These are phyloP conservation scores for Notarius quadriscutis DNA, from an alignment of 2,113 vertebrate species.

Conservation along the genomic window DNA sequence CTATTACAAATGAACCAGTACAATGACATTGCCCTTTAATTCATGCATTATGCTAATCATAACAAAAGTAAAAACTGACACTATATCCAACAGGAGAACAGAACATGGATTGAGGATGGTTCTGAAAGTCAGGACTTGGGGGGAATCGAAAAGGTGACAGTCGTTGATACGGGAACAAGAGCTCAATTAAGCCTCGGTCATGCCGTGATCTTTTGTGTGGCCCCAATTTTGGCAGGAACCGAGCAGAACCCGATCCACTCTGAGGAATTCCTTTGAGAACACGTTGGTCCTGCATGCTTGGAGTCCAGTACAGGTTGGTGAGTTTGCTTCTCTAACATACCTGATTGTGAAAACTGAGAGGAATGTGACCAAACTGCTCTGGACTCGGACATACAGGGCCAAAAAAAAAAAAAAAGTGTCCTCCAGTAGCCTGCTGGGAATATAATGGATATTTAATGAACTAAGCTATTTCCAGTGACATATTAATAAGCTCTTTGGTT, in stretches of 20 bases:
- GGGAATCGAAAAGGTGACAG: not conserved
- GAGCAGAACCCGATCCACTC: constrained; percentile 5
- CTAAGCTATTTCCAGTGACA: not conserved
- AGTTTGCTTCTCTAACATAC: not conserved
- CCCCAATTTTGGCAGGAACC: constrained; percentile 8
- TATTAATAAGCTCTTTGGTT: not conserved
- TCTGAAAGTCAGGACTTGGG: not conserved
- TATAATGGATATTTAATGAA: not conserved
- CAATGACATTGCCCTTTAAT: not conserved
- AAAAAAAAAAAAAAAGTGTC: not conserved
- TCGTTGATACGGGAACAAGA: constrained; percentile 16
- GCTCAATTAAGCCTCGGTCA: not conserved
- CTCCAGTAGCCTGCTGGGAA: not conserved
- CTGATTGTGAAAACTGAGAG: not conserved
- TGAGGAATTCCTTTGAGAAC: not conserved
- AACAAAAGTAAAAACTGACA: not conserved
- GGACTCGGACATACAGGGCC: not conserved
- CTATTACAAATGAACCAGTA: too few relatives aligned
- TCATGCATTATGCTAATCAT: not conserved
- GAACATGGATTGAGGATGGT: not conserved
- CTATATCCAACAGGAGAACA: not conserved
- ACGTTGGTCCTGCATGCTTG: not conserved
- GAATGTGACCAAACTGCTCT: not conserved
- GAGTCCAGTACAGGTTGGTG: not conserved
- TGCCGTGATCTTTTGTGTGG: constrained; percentile 2